phyloP scores from a whole-genome alignment of 2,888 invertebrate species.

The Drosophila subquinaria region DNA sequence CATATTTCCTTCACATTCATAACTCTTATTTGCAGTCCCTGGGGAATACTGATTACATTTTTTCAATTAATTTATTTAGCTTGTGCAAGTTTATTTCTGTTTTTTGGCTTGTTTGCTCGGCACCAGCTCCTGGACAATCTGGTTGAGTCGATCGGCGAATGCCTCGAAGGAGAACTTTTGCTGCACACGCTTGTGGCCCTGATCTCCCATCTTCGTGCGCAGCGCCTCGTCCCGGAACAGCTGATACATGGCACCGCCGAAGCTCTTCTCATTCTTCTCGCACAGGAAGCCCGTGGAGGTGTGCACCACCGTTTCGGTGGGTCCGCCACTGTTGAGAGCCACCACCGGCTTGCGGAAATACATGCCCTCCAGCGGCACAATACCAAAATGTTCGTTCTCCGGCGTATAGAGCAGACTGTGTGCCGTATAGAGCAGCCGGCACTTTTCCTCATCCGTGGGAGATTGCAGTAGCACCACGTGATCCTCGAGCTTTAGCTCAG shows the following conservation, averaged over 20 bases:
- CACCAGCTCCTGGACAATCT: slow-evolving; percentile 67
- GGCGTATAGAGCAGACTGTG: slow-evolving; percentile 97
- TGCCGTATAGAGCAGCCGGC: slow-evolving; percentile 91
- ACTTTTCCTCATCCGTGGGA: slow-evolving; percentile 94
- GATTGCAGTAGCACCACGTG: slow-evolving; percentile 95
- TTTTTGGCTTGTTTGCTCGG: slow-evolving; percentile 31
- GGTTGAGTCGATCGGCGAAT: slow-evolving; percentile 90
- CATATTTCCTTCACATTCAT: too few relatives aligned
- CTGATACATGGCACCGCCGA: slow-evolving; percentile 91
- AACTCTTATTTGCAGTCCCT: too few relatives aligned
- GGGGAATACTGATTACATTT: too few relatives aligned
- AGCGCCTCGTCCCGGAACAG: slow-evolving; percentile 88
- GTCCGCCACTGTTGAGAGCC: slow-evolving; percentile 98
- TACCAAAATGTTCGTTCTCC: slow-evolving; percentile 98
- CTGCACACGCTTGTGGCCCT: slow-evolving; percentile 91
- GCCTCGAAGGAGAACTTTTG: slow-evolving; percentile 93
- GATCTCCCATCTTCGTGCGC: slow-evolving; percentile 90
- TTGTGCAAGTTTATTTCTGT: slow-evolving; percentile 27
- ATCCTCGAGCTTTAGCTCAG: slow-evolving; percentile 88
- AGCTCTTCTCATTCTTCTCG: slow-evolving; percentile 89
- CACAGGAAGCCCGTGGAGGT: slow-evolving; percentile 93
- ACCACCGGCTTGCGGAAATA: slow-evolving; percentile 96
- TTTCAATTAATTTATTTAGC: neutral
- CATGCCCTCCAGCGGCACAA: slow-evolving; percentile 99
- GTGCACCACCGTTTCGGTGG: slow-evolving; percentile 94